A percentile compares a stretch with the other conserved stretches of the same genome.
These are phyloP conservation scores for Linnaemya vulpina DNA, from an alignment of 2,888 invertebrate species.

Conservation along the genomic window DNA sequence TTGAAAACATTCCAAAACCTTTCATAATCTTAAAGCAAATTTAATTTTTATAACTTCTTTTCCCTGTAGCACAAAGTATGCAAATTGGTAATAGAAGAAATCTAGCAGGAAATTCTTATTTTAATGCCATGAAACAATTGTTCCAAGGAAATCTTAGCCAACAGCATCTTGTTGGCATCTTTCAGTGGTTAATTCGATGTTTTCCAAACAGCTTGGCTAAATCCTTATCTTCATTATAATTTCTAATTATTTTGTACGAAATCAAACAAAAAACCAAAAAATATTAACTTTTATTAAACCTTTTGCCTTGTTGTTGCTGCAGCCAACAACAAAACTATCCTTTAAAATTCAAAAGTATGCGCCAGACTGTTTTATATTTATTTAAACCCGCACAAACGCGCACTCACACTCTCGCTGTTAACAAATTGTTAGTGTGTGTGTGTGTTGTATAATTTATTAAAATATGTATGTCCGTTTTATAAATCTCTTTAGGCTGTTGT, in stretches of 20 bases:
- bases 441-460: slow-evolving; percentile 66
- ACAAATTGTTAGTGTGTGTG: background rate
- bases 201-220: slow-evolving; percentile 46
- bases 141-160: slow-evolving; percentile 14
- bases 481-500: slow-evolving; percentile 71
- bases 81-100: slow-evolving; percentile 35
- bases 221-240: slow-evolving; percentile 68
- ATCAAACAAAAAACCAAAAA: slow-evolving; percentile 11
- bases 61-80: slow-evolving; percentile 32
- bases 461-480: slow-evolving; percentile 69
- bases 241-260: slow-evolving; percentile 67
- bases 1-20: background rate
- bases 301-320: slow-evolving; percentile 18
- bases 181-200: slow-evolving; percentile 28
- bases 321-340: slow-evolving; percentile 61
- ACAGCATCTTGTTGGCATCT: slow-evolving; percentile 19
- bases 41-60: slow-evolving; percentile 7
- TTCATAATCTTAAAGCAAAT: slow-evolving; percentile 7
- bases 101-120: slow-evolving; percentile 45
- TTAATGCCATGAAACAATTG: slow-evolving; percentile 21
- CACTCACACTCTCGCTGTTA: background rate
- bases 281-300: slow-evolving; percentile 58
- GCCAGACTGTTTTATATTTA: slow-evolving; percentile 63
- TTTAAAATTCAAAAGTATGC: slow-evolving; percentile 44
- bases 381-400: slow-evolving; percentile 26